These are phyloP conservation scores for Atractosteus spatula DNA, from an alignment of 2,113 vertebrate species.

Conservation along the genomic window DNA sequence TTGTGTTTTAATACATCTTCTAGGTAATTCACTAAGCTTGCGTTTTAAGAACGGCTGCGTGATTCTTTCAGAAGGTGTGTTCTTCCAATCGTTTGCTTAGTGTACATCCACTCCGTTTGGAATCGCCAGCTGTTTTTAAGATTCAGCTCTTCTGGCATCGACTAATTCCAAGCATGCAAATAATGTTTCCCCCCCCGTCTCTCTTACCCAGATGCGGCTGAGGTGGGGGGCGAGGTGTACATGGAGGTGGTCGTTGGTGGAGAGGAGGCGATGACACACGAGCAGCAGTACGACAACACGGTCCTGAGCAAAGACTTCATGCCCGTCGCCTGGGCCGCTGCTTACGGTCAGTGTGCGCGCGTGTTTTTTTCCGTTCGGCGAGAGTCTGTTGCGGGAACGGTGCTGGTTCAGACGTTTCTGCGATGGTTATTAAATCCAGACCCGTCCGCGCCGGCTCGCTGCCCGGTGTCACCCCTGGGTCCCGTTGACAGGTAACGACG, in stretches of 20 bases:
- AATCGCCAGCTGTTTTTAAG: no score
- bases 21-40: no score
- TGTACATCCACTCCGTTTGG: no score
- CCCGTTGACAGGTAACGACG: conserved; percentile 73
- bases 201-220: conserved; percentile 75
- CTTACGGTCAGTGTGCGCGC: conserved; percentile 73
- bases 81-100: no score
- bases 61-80: no score
- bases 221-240: conserved; percentile 90
- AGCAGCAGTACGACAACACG: conserved; percentile 77
- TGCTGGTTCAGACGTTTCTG: no score
- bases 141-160: no score
- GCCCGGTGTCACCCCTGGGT: not conserved
- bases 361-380: not conserved
- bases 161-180: no score
- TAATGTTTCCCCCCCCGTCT: conserved; percentile 4
- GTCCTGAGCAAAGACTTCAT: conserved; percentile 87
- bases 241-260: conserved; percentile 93
- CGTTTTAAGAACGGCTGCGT: no score
- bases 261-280: conserved; percentile 80
- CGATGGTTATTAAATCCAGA: no score
- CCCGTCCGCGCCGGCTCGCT: no score
- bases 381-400: not conserved
- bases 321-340: conserved; percentile 89
- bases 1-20: no score